phyloP scores from a whole-genome alignment of 1,140 invertebrate genomes.

The Dendrolimus kikuchii region DNA sequence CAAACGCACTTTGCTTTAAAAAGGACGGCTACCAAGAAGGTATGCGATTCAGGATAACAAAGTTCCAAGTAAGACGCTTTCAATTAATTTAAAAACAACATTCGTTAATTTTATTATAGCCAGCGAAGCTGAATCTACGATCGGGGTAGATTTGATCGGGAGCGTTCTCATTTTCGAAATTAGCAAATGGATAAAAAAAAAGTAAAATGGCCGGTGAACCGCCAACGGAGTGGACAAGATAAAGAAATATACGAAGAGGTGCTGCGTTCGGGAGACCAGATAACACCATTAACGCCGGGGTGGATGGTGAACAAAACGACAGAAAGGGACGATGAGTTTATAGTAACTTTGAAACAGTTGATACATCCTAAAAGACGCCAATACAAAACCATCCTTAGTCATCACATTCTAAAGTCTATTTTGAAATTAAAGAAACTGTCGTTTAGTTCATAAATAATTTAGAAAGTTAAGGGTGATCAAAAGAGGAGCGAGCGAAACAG shows the following conservation, averaged over 20 bases:
- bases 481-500: constrained; percentile 41
- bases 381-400: constrained; percentile 20
- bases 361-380: constrained; percentile 12
- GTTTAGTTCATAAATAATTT: constrained; percentile 9
- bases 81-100: constrained; percentile 65
- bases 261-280: constrained; percentile 63
- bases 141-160: constrained; percentile 54
- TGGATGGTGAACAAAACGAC: constrained; percentile 51
- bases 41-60: constrained; percentile 48
- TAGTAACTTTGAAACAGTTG: constrained; percentile 16
- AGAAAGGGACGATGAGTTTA: constrained; percentile 38
- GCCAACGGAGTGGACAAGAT: constrained; percentile 65
- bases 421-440: not conserved
- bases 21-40: constrained; percentile 19
- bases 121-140: constrained; percentile 59
- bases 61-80: constrained; percentile 52
- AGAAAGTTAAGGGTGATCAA: constrained; percentile 13
- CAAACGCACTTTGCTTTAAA: not conserved
- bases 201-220: constrained; percentile 32
- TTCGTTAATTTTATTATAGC: constrained; percentile 70
- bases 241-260: constrained; percentile 70
- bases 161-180: constrained; percentile 68
- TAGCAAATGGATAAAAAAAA: constrained; percentile 61
- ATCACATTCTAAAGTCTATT: constrained; percentile 9
- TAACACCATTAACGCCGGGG: constrained; percentile 68